phyloP scores from a whole-genome alignment of 2,888 invertebrate genomes.

The Tipula unca region DNA sequence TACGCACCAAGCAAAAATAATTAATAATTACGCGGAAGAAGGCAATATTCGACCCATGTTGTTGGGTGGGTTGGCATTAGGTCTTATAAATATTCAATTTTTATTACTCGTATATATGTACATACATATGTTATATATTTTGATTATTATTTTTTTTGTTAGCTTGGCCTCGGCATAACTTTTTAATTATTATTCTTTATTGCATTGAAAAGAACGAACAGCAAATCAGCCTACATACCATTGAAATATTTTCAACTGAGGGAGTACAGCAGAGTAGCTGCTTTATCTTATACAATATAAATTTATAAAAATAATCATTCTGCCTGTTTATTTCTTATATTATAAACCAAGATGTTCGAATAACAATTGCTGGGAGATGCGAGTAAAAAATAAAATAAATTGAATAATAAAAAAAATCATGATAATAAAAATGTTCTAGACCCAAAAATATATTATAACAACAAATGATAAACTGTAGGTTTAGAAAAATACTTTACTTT shows the following conservation, averaged over 20 bases:
- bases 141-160: too few relatives aligned
- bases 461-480: background rate
- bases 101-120: too few relatives aligned
- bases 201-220: background rate
- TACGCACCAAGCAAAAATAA: too few relatives aligned
- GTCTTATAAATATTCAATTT: too few relatives aligned
- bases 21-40: too few relatives aligned
- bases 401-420: background rate
- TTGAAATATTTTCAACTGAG: background rate
- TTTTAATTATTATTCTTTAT: background rate
- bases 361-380: background rate
- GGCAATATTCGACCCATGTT: too few relatives aligned
- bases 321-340: background rate
- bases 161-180: background rate
- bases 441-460: background rate
- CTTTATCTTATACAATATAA: background rate
- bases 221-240: background rate
- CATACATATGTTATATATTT: too few relatives aligned
- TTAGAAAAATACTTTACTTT: background rate
- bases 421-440: background rate
- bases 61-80: too few relatives aligned
- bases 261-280: background rate
- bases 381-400: background rate
- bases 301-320: background rate
- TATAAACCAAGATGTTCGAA: background rate